Evolutionary conservation across 1,140 invertebrate genomes (phyloP), one percentile per base, ranked within the genome.

Genomic region (Musca domestica): DNA sequence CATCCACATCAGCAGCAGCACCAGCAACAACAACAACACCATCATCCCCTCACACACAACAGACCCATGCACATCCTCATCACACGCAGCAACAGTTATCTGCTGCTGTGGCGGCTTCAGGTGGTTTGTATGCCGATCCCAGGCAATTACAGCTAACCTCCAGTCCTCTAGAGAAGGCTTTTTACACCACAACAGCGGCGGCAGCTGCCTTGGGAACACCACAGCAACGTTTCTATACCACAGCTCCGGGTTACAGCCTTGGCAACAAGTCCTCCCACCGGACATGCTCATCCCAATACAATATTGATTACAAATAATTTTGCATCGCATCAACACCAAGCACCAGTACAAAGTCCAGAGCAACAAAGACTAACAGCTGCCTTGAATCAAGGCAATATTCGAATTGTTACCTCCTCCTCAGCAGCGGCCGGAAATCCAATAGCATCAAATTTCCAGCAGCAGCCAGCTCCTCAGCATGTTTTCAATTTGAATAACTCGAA

Each of bases 281-380:
- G 64, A 15, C 14, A 67, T 14, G 17, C 65, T 23, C 74, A 77
- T 74, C 73, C 74, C 5, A 72, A 69, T 65, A 80, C 75, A 61
- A 80, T 80, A 15, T 74, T 80, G 69, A 80, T 80, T 48, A 80
- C 76, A 15, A 80, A 80, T 68, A 78, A 71, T 71, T 78, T 74
- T 58, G 49, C 71, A 12, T n/a, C n/a, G n/a, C 73, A 75, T 47
- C 71, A 74, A 47, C 65, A 67, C 47, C 10, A n/a, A n/a, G n/a
- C n/a, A 70, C 19, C 70, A 74, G 1, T 22, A 25, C 12, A 25
- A 3, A 46, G 30, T 46, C 22, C 54, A 30, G 41, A 47, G 5
- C 67, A 63, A n/a, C 54, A 46, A 3, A 17, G 66, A 7, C 25
- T 49, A 52, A 23, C 25, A 20, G 17, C 46, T 25, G 46, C 10